phyloP scores from a whole-genome alignment of 92 coral and sea anemone species.

The Phenganax marumi region DNA sequence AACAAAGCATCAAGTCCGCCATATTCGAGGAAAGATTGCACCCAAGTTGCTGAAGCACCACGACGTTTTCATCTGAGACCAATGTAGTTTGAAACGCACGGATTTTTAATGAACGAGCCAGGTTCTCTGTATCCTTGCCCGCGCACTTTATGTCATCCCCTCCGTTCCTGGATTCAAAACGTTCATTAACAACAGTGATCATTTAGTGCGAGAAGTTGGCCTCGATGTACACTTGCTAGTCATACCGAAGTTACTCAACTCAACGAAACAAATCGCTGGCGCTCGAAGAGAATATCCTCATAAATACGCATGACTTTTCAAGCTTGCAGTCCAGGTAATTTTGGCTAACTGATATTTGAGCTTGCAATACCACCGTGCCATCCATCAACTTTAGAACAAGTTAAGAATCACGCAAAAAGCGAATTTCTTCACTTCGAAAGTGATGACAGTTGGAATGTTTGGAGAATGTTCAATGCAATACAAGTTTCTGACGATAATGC shows the following conservation, averaged over 20 bases:
- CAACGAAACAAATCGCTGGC: too few relatives aligned
- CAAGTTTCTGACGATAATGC: too few relatives aligned
- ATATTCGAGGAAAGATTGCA: slow-evolving; percentile 28
- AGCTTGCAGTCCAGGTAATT: background rate
- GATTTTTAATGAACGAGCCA: slow-evolving; percentile 33
- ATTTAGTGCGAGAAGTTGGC: background rate
- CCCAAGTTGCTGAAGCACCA: slow-evolving; percentile 37
- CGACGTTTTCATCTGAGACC: slow-evolving; percentile 41
- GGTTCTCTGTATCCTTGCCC: slow-evolving; percentile 29
- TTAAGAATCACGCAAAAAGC: background rate
- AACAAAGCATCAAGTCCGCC: slow-evolving; percentile 46
- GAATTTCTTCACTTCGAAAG: slow-evolving; percentile 10
- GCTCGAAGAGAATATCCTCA: background rate
- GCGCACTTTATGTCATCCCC: background rate
- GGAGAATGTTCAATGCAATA: too few relatives aligned
- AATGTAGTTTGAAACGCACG: slow-evolving; percentile 33
- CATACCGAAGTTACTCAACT: background rate
- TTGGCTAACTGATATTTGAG: background rate
- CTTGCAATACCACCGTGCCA: background rate
- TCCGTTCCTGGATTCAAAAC: slow-evolving; percentile 1
- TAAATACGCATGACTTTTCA: background rate
- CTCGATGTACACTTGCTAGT: background rate
- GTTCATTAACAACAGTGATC: background rate
- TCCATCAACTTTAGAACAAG: background rate
- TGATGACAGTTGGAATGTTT: slow-evolving; percentile 1